phyloP scores from a whole-genome alignment of 1,140 invertebrate genomes.

The Magallana gigas region DNA sequence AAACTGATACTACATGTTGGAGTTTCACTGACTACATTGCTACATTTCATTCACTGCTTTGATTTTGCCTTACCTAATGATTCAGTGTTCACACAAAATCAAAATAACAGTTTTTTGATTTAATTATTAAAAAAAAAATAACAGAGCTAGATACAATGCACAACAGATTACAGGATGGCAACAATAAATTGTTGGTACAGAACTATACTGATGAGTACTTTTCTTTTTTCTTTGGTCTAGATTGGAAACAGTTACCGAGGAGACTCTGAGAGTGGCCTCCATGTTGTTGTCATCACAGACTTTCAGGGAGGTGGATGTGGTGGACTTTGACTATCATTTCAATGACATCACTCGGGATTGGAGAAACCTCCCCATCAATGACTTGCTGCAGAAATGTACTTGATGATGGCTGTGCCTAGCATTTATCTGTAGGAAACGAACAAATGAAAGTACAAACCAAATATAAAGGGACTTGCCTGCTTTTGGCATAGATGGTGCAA shows the following conservation, averaged over 20 bases:
- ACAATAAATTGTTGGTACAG: no score
- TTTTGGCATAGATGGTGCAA: not conserved
- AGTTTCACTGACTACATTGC: no score
- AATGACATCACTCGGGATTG: constrained; percentile 74
- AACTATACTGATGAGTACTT: no score
- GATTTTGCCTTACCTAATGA: no score
- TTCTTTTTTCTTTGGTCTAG: not conserved
- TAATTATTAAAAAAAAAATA: no score
- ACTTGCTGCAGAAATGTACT: constrained; percentile 63
- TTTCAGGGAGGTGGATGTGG: constrained; percentile 65
- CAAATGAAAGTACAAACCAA: not conserved
- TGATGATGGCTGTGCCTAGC: constrained; percentile 38
- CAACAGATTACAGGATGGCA: no score
- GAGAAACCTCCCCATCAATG: constrained; percentile 68
- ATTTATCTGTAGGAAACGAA: not conserved
- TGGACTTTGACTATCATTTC: constrained; percentile 74
- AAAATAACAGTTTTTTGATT: no score
- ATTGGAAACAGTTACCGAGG: constrained; percentile 70
- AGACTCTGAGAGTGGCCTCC: constrained; percentile 61
- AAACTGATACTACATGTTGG: no score
- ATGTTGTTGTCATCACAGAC: constrained; percentile 67
- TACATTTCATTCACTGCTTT: no score
- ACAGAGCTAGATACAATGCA: no score
- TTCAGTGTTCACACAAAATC: no score
- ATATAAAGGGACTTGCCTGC: not conserved